Evolutionary conservation across 35 echinoderm and acorn worm genomes (phyloP), one percentile per base, ranked within the genome.

Genomic region (Holothuria glaberrima): DNA sequence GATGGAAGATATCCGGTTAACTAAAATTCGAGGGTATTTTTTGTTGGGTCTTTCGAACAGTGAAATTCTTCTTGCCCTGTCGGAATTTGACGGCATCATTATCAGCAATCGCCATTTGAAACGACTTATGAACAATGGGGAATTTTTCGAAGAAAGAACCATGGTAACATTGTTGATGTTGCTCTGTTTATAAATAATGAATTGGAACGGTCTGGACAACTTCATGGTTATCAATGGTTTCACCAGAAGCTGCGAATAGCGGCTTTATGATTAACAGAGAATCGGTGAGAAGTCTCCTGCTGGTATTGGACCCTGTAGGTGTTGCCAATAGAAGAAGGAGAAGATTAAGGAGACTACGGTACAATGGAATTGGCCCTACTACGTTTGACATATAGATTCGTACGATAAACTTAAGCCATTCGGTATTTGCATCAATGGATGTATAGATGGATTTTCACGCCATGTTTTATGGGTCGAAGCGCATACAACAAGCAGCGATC

Each of bases 211-310:
- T 94, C 68, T 19, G 88, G 80, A 22, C 30, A 94, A 58, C 74
- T 87, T 30, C 89, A 94, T 71, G 93, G 89, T 19, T 91, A 91
- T 82, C 82, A 89, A 17, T 91, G 83, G 93, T 86, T 94, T 89
- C 83, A 91, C 38, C 48, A 58, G 21, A 88, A 91, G 84, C 84
- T 89, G 67, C 32, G 71, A 33, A 62, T 20, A 63, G 82, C 91
- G 89, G 82, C 63, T 71, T 91, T 17, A 66, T 28, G 19, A 78
- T 91, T 24, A 34, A 58, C 32, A 90, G 70, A 70, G 83, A 94
- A 65, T 82, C 68, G 21, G 82, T 94, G 34, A 48, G 93, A 50
- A 22, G 67, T 3, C 50, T 94, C 5, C 68, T 94, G 16, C 54
- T 66, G 22, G 46, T 83, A 48, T 59, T 94, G 58, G 89, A 94